Conservation (phyloP, 2,888 invertebrate genomes). For the Copidosoma aretas region DNA sequence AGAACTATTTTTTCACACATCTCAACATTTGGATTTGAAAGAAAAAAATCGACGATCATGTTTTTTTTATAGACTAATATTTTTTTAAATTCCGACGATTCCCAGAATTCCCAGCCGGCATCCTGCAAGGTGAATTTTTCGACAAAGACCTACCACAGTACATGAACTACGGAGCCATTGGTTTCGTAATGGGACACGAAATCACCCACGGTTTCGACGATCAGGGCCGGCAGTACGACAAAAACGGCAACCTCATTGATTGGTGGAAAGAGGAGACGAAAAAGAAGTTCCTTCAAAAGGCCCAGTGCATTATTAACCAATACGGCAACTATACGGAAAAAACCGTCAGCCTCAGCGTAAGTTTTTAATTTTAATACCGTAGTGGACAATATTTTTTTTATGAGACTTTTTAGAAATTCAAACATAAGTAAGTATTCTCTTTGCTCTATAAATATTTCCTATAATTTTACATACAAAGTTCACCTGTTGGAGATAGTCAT, state of each 20-base stretch:
- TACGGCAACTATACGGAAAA: constrained; percentile 89
- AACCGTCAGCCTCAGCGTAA: constrained; percentile 77
- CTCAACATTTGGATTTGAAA: no score
- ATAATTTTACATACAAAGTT: background rate
- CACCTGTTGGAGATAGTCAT: background rate
- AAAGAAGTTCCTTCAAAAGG: constrained; percentile 80
- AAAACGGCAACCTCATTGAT: constrained; percentile 87
- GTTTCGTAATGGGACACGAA: constrained; percentile 91
- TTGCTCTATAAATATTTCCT: background rate
- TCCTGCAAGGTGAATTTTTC: constrained; percentile 91
- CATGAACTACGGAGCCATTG: constrained; percentile 92
- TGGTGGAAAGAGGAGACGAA: constrained; percentile 92
- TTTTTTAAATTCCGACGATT: background rate
- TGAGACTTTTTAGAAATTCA: background rate
- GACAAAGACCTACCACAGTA: constrained; percentile 86
- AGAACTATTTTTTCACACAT: no score
- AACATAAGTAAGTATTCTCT: background rate
- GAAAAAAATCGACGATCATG: background rate
- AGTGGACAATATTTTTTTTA: background rate
- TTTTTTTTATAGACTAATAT: background rate
- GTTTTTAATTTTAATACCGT: constrained; percentile 46
- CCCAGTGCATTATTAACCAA: constrained; percentile 91
- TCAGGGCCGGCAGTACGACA: constrained; percentile 89
- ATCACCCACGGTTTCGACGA: constrained; percentile 91
- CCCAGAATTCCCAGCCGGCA: constrained; percentile 73